Evolutionary conservation across 2,888 invertebrate species (phyloP).

Genomic region (Cataglyphis rosenhaueri): DNA sequence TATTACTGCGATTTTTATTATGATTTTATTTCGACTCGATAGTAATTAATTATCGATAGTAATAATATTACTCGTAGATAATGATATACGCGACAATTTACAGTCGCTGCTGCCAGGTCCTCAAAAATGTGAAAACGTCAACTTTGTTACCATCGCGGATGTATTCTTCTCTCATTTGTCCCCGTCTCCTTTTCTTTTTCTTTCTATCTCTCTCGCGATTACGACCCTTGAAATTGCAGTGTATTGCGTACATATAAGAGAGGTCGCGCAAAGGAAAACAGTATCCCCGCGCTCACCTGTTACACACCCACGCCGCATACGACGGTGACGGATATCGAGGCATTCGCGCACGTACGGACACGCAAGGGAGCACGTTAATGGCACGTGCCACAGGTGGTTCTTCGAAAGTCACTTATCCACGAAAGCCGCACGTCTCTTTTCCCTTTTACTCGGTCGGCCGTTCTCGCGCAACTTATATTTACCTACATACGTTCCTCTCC

Average conservation of each 20-base stretch:
- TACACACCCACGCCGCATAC: constrained; percentile 47
- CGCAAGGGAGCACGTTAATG: constrained; percentile 56
- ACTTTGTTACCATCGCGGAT: background rate
- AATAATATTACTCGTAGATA: constrained; percentile 4
- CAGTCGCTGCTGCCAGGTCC: background rate
- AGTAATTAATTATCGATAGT: background rate
- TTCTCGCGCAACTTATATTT: constrained; percentile 54
- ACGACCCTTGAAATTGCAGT: constrained; percentile 29
- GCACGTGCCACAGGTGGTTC: constrained; percentile 72
- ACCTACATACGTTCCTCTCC: constrained; percentile 46
- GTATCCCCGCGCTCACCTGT: constrained; percentile 45
- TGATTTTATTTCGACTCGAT: background rate
- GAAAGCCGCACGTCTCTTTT: constrained; percentile 63
- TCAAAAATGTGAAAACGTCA: background rate
- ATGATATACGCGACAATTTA: background rate
- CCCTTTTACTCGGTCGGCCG: constrained; percentile 59
- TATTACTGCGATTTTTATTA: background rate
- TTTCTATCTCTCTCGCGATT: constrained; percentile 13
- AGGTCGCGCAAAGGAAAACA: constrained; percentile 39
- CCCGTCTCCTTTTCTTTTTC: background rate
- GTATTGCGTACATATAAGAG: constrained; percentile 16
- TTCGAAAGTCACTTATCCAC: constrained; percentile 71
- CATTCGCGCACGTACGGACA: constrained; percentile 54
- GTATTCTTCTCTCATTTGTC: background rate
- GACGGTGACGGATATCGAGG: constrained; percentile 33